Base-by-base conservation (phyloP, 2,797 vertebrate species). In the Coranthus polyacanthus region DNA sequence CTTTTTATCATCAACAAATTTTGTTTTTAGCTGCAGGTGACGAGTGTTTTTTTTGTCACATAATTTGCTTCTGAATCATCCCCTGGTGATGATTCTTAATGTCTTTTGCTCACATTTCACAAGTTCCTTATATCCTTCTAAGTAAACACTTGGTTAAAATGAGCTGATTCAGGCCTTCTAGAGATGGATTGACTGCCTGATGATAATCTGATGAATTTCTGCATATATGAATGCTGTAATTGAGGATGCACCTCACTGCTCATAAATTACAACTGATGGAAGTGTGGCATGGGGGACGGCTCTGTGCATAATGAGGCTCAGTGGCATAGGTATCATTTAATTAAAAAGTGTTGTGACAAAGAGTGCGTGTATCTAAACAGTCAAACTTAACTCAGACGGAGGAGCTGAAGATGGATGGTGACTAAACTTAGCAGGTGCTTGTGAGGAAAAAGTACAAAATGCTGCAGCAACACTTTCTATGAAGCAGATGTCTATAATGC, bases 201-300 rank as follows among this genome's bases (percentile, higher is more conserved):
- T 89, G 81, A 87, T 88, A 89, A 91, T 87, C 82, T 81, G 77
- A 84, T 82, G 79, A 83, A 83, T 85, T 87, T 70, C 68, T 72
- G 74, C 84, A 86, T 82, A 85, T 79, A 84, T 81, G 41, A 83
- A 87, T 81, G 80, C 64, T 81, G 73, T 89, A 90, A 91, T 86
- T 89, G 89, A 84, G 61, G 58, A 87, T 83, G 68, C 79, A 83
- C 75, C 80, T 83, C 63, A 17, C 74, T 42, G 75, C 83, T 89
- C 82, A 91, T 92, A 80, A 86, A 91, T 93, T 87, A 91, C 68
- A 78, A 32, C 36, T 82, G 81, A 89, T 85, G 84, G 74, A 73
- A 81, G 80, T 76, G 71, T 85, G 83, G 80, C 79, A 79, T 50
- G 50, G 58, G 79, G 81, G 85, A 86, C 6, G 38, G 61, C 65